Conservation (phyloP, 1,140 invertebrate genomes). For the Harlomillsia oculata region DNA sequence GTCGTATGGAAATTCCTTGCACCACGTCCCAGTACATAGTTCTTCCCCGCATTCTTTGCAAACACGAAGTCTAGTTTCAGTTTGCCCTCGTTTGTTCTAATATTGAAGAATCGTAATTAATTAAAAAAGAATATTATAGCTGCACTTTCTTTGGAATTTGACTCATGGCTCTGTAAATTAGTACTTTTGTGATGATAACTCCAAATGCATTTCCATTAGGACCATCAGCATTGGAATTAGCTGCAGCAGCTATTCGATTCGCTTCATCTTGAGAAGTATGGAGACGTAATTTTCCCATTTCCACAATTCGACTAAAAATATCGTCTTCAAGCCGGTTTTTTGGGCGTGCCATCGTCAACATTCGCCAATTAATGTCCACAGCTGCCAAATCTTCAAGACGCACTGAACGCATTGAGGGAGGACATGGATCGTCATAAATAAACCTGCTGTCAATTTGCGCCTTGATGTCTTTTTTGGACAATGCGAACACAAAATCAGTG, state of each 20-base stretch:
- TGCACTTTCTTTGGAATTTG: too few species aligned
- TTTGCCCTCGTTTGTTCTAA: conserved; percentile 36
- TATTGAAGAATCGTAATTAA: too few species aligned
- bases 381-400: conserved; percentile 66
- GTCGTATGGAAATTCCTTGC: conserved; percentile 47
- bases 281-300: conserved; percentile 64
- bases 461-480: conserved; percentile 23
- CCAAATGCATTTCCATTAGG: conserved; percentile 45
- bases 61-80: conserved; percentile 39
- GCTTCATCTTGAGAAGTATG: conserved; percentile 56
- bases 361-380: conserved; percentile 85
- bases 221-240: conserved; percentile 63
- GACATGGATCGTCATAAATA: conserved; percentile 60
- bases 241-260: conserved; percentile 58
- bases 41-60: conserved; percentile 74
- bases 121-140: too few species aligned
- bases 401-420: conserved; percentile 65
- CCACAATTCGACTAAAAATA: conserved; percentile 48
- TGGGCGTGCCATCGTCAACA: conserved; percentile 75
- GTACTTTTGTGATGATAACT: conserved; percentile 29
- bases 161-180: too few species aligned
- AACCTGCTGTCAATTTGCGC: conserved; percentile 14
- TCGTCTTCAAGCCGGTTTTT: conserved; percentile 74
- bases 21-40: conserved; percentile 60
- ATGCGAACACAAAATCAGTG: conserved; percentile 50